phyloP scores from a whole-genome alignment of 2,797 vertebrate genomes.

The Psittacula echo region DNA sequence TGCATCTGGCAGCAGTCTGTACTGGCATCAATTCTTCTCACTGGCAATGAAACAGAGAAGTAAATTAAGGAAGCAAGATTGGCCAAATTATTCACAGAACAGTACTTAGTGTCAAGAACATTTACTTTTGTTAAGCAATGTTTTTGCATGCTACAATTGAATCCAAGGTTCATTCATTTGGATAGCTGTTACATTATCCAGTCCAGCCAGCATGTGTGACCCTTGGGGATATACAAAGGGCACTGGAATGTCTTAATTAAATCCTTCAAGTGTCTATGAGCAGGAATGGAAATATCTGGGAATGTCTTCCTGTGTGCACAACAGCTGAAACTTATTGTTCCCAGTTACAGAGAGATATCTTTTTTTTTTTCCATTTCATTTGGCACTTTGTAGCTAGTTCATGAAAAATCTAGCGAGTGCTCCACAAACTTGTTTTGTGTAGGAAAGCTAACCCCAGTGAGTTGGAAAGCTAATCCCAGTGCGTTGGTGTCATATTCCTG shows the following conservation, averaged over 20 bases:
- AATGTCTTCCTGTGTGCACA: background rate
- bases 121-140: slow-evolving; percentile 63
- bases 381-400: background rate
- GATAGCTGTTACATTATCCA: background rate
- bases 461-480: background rate
- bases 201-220: background rate
- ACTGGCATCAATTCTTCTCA: slow-evolving; percentile 42
- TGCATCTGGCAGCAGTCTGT: slow-evolving; percentile 50
- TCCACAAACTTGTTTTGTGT: background rate
- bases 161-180: slow-evolving; percentile 39
- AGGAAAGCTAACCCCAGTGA: background rate
- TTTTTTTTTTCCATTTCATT: background rate
- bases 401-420: background rate
- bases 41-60: slow-evolving; percentile 57
- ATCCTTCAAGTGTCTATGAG: slow-evolving; percentile 20
- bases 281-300: slow-evolving; percentile 33
- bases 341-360: background rate
- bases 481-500: background rate
- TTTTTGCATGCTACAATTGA: slow-evolving; percentile 4
- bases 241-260: slow-evolving; percentile 23
- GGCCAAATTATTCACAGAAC: slow-evolving; percentile 59
- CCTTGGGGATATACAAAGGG: slow-evolving; percentile 3
- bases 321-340: background rate
- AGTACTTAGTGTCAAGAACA: slow-evolving; percentile 56
- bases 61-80: slow-evolving; percentile 46